Evolutionary conservation across 2,888 invertebrate species (phyloP), one percentile per base, ranked within the genome.

Genomic region (Prosapia bicincta): DNA sequence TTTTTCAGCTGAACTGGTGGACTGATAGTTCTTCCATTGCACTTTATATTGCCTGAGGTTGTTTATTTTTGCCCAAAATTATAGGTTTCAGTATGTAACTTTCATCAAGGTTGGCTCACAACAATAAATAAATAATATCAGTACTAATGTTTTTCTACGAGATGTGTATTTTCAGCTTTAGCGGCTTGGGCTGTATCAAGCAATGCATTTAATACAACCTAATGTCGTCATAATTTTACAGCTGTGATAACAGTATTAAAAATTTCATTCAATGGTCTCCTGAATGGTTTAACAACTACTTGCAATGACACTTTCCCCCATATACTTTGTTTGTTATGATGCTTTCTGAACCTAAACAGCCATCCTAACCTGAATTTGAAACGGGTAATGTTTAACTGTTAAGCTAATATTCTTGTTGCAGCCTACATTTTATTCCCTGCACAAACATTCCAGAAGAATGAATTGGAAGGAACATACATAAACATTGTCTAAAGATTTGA

Each of bases 341-440:
- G 38, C 75, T 70, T 71, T 20, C 66, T 71, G 28, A 75, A 75
- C 71, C 75, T 75, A 32, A 75, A 75, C 66, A 71, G 38, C 66
- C 70, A 71, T 23, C 75, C 70, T 3, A 66, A 71, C 70, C 71
- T 75, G 38, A 65, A 54, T 75, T 75, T 75, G 71, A 75, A 75
- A 28, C 0, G 32, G 24, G 32, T 32, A 25, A 74, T 65, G 65
- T 65, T 13, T 65, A 26, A 32, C 0, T 74, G 65, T 69, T 28
- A 20, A 66, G 23, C 66, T 66, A 66, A 20, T 66, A 2, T 66
- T 15, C 20, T 23, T n/a, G 66, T 23, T 25, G n/a, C 66, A 66
- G n/a, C 66, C 26, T 7, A 2, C 10, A 66, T 74, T 74, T 74
- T 15, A 74, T 69, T n/a, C 23, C 69, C 69, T 69, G 54, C 15